Evolutionary conservation across 2,113 vertebrate genomes (phyloP).

Genomic region (Narcine bancroftii): DNA sequence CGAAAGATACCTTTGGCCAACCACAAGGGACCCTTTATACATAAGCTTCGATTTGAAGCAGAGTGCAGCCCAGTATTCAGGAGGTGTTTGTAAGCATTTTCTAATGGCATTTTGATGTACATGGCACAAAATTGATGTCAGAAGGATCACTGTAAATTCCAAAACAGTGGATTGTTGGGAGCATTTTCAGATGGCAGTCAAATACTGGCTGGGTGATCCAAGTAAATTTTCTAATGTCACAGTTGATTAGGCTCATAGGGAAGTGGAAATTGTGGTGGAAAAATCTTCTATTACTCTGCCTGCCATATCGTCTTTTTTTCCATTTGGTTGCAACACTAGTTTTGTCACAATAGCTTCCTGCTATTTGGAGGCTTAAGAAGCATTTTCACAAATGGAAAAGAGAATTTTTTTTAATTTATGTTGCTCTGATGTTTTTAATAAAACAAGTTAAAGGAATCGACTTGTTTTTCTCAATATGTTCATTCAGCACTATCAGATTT

Average conservation of each 20-base stretch:
- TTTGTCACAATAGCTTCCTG: conserved; percentile 73
- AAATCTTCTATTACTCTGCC: conserved; percentile 73
- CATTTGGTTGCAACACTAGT: conserved; percentile 77
- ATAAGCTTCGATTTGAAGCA: conserved; percentile 47
- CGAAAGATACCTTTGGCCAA: conserved; percentile 63
- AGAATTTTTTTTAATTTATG: too few relatives aligned
- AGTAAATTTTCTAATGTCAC: conserved; percentile 92
- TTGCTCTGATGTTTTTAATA: conserved; percentile 53
- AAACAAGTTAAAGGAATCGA: conserved; percentile 48
- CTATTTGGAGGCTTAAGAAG: conserved; percentile 75
- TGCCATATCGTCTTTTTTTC: conserved; percentile 69
- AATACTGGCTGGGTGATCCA: conserved; percentile 72
- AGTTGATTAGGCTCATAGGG: conserved; percentile 92
- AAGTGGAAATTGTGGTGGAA: conserved; percentile 57
- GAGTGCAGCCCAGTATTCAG: conserved; percentile 49
- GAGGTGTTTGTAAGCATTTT: conserved; percentile 58
- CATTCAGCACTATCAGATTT: conserved; percentile 74
- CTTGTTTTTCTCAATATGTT: conserved; percentile 64
- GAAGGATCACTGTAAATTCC: conserved; percentile 71
- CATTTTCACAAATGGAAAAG: conserved; percentile 67
- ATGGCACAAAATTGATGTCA: conserved; percentile 76
- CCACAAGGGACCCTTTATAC: conserved; percentile 56
- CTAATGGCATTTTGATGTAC: conserved; percentile 99
- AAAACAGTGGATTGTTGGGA: conserved; percentile 68
- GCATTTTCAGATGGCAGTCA: conserved; percentile 68